Conservation (phyloP, 1,140 invertebrate genomes). For the Drosophila setifemur region DNA sequence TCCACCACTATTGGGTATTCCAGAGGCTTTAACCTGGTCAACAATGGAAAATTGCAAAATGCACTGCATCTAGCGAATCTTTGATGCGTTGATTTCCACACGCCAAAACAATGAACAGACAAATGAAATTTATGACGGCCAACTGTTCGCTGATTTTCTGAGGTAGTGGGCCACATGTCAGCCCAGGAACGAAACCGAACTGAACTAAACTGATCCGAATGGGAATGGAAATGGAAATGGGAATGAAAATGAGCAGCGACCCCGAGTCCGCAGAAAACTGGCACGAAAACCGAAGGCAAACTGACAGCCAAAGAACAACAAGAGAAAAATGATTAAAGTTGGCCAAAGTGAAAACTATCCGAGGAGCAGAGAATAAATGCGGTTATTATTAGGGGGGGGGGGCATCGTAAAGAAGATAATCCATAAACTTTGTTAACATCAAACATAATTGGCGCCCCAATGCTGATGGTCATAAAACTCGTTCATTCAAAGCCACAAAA, state of each 20-base stretch:
- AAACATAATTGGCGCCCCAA: conserved; percentile 31
- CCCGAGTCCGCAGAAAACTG: conserved; percentile 19
- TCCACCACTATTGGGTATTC: background rate
- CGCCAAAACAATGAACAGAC: conserved; percentile 43
- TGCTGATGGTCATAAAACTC: conserved; percentile 28
- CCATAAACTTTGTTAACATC: conserved; percentile 33
- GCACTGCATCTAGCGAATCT: conserved; percentile 4
- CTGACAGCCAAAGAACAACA: background rate
- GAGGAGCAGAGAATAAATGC: too few relatives aligned
- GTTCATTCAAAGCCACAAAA: conserved; percentile 15
- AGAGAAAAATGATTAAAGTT: too few relatives aligned
- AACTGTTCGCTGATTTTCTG: background rate
- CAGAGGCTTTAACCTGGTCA: background rate
- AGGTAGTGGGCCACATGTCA: too few relatives aligned
- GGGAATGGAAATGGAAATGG: background rate
- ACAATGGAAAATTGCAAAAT: background rate
- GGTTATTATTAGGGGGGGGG: too few relatives aligned
- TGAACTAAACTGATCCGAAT: too few relatives aligned
- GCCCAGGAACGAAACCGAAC: background rate
- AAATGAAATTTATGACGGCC: conserved; percentile 44
- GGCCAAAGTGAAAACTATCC: conserved; percentile 2
- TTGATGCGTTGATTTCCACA: conserved; percentile 47
- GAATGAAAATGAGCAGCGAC: conserved; percentile 29
- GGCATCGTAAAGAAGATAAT: conserved; percentile 17
- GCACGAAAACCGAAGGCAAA: conserved; percentile 7